Conservation (phyloP, 2,888 invertebrate genomes). For the Petrolisthes cinctipes region DNA sequence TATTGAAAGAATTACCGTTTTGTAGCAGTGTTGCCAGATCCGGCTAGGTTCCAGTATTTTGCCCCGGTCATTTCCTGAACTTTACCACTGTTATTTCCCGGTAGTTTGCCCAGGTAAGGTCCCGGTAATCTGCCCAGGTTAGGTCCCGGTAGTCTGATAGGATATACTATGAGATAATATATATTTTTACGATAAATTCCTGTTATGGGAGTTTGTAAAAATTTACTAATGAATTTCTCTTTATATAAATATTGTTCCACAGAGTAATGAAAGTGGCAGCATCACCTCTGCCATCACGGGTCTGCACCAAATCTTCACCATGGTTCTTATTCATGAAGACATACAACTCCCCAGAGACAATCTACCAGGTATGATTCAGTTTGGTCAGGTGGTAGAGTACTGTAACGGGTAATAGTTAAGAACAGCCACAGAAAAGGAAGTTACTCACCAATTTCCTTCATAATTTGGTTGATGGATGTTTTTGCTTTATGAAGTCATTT, state of each 20-base stretch:
- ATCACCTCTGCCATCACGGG: slow-evolving; percentile 27
- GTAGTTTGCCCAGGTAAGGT: no score
- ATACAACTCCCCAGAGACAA: slow-evolving; percentile 8
- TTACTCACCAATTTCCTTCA: no score
- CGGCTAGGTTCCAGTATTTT: no score
- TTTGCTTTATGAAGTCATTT: no score
- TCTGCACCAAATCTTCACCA: slow-evolving; percentile 9
- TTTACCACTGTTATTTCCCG: not conserved
- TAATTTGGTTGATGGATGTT: no score
- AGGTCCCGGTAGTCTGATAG: not conserved
- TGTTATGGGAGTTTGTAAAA: not conserved
- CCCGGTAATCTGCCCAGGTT: not conserved
- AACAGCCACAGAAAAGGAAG: not conserved
- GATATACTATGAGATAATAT: not conserved
- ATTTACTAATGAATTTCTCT: no score
- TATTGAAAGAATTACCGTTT: no score
- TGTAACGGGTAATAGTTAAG: not conserved
- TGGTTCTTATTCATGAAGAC: slow-evolving; percentile 10
- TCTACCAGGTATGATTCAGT: slow-evolving; percentile 8
- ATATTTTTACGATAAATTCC: not conserved
- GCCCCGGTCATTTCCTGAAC: not conserved
- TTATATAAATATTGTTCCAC: not conserved
- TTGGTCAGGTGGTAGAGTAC: not conserved
- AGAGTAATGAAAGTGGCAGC: slow-evolving; percentile 28
- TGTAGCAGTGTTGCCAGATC: no score